phyloP scores from a whole-genome alignment of 2,888 invertebrate genomes.

The Beris chalybata region DNA sequence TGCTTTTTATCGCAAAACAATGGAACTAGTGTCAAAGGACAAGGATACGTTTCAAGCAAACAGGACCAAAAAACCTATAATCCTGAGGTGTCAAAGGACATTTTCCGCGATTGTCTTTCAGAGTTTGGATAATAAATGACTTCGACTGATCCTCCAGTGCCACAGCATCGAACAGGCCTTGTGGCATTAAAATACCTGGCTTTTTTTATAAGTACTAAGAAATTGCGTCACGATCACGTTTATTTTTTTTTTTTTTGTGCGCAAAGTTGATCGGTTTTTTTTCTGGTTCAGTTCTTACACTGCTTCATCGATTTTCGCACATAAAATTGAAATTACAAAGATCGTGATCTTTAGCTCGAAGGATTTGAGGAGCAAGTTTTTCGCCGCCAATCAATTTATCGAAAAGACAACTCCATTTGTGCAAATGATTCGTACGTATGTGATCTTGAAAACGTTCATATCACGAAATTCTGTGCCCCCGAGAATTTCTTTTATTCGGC shows the following conservation, averaged over 20 bases:
- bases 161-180: neutral
- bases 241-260: neutral
- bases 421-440: conserved; percentile 7
- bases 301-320: conserved; percentile 5
- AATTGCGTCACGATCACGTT: conserved; percentile 25
- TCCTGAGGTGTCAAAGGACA: conserved; percentile 37
- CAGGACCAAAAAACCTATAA: conserved; percentile 17
- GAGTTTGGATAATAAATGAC: neutral
- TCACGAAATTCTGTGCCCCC: conserved; percentile 18
- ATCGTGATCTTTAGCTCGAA: conserved; percentile 23
- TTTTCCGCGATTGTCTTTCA: conserved; percentile 18
- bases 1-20: conserved; percentile 31
- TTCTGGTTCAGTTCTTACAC: neutral
- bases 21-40: conserved; percentile 2
- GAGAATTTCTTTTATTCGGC: conserved; percentile 16
- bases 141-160: neutral
- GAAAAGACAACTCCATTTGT: conserved; percentile 31
- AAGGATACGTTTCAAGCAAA: conserved; percentile 1
- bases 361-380: neutral
- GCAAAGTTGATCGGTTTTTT: conserved; percentile 4
- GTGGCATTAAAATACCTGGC: conserved; percentile 14
- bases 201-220: neutral
- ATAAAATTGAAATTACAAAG: conserved; percentile 30
- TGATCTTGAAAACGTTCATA: conserved; percentile 18
- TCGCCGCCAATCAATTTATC: conserved; percentile 26